Evolutionary conservation across 2,113 vertebrate species (phyloP).

Genomic region (Lycaon pictus): DNA sequence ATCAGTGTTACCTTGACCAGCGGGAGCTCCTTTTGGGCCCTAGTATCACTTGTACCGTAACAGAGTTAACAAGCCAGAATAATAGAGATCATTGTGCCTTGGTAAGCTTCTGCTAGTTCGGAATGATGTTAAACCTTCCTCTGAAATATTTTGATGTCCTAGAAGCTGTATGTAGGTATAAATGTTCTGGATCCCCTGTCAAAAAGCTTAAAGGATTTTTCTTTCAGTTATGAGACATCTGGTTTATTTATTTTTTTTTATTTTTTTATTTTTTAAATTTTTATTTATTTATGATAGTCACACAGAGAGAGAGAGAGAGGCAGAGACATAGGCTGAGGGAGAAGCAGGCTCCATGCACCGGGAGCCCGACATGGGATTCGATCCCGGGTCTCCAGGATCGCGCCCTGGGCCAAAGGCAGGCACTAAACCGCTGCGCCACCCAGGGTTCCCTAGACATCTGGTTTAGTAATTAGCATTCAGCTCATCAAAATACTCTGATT

Average conservation of each 20-base stretch:
- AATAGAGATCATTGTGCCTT: constrained; percentile 98
- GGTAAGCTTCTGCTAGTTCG: constrained; percentile 86
- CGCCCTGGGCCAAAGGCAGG: too few relatives aligned
- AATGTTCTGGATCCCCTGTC: not conserved
- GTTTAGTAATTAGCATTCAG: constrained; percentile 38
- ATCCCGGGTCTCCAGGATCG: too few relatives aligned
- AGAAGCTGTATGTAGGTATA: not conserved
- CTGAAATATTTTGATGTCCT: not conserved
- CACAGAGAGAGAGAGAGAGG: too few relatives aligned
- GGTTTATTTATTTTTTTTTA: too few relatives aligned
- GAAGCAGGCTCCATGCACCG: too few relatives aligned
- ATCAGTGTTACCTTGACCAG: constrained; percentile 97
- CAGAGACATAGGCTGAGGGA: too few relatives aligned
- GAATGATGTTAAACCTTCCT: not conserved
- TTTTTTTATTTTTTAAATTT: too few relatives aligned
- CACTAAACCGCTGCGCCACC: too few relatives aligned
- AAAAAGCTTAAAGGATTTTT: not conserved
- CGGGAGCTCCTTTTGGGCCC: constrained; percentile 95
- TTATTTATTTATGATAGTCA: too few relatives aligned
- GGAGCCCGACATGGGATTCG: too few relatives aligned
- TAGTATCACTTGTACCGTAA: constrained; percentile 96
- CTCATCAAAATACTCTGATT: not conserved
- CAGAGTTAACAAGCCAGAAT: constrained; percentile 96
- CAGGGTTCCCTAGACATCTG: too few relatives aligned
- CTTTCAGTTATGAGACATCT: not conserved